Conservation (phyloP, 2,888 invertebrate genomes). For the Troides aeacus region DNA sequence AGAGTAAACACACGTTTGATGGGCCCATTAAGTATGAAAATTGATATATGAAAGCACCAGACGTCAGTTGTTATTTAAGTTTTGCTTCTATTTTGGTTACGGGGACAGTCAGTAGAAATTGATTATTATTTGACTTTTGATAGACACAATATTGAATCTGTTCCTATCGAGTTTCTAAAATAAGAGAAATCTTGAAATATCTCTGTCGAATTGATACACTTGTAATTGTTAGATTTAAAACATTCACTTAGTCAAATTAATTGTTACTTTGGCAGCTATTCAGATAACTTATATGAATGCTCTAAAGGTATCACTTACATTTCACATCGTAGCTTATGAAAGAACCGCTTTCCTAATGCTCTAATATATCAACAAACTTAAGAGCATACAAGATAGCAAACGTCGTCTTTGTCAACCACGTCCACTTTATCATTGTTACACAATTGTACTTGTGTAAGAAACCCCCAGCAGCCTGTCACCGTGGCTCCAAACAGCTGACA, state of each 20-base stretch:
- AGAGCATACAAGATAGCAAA: too few relatives aligned
- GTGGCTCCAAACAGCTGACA: constrained; percentile 2
- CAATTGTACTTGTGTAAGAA: not conserved
- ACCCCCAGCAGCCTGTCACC: not conserved
- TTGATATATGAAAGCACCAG: constrained; percentile 10
- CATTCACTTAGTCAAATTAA: too few relatives aligned
- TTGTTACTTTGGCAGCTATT: not conserved
- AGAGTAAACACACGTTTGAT: not conserved
- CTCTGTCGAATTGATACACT: too few relatives aligned
- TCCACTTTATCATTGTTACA: constrained; percentile 2
- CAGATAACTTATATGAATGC: not conserved
- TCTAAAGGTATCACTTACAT: not conserved
- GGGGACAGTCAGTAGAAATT: too few relatives aligned
- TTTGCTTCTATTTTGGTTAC: too few relatives aligned
- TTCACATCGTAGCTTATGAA: not conserved
- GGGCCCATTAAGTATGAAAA: not conserved
- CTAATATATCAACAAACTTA: not conserved
- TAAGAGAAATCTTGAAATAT: not conserved
- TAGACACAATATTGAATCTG: too few relatives aligned
- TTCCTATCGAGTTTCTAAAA: not conserved
- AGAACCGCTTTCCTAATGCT: not conserved
- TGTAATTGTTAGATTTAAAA: not conserved
- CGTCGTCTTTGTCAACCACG: too few relatives aligned
- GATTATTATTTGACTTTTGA: too few relatives aligned
- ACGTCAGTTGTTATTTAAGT: not conserved